A percentile compares a stretch with the other conserved stretches of the same genome.
These are phyloP conservation scores for Euphonia xanthogaster DNA, from an alignment of 2,797 vertebrate genomes.

Conservation along the genomic window DNA sequence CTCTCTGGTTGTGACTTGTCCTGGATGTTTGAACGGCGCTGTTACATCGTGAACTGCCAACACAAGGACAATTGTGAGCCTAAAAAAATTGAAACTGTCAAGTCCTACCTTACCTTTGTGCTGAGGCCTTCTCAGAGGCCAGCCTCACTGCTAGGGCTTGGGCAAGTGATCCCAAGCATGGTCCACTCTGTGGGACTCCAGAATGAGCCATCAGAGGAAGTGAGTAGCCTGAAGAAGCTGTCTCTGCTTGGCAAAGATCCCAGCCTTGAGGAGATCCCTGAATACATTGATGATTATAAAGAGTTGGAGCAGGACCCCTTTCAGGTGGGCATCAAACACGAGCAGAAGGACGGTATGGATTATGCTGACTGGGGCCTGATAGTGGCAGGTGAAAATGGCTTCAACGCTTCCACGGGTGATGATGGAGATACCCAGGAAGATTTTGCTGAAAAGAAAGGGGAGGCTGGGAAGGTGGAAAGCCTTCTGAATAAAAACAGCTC, in stretches of 20 bases:
- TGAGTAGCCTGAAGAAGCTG: conserved; percentile 73
- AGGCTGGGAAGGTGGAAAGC: background rate
- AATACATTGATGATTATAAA: conserved; percentile 78
- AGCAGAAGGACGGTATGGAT: conserved; percentile 51
- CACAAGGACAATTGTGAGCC: conserved; percentile 81
- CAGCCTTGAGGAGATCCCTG: conserved; percentile 68
- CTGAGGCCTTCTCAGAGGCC: conserved; percentile 75
- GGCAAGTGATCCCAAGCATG: conserved; percentile 70
- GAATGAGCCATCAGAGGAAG: conserved; percentile 43
- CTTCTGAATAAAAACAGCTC: conserved; percentile 2
- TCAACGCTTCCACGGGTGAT: conserved; percentile 74
- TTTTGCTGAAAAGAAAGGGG: background rate
- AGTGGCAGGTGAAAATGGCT: conserved; percentile 45
- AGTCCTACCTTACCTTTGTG: conserved; percentile 85
- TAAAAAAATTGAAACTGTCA: conserved; percentile 75
- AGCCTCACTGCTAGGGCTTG: conserved; percentile 73
- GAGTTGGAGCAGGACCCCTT: conserved; percentile 70
- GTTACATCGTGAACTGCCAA: conserved; percentile 88
- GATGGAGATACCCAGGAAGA: conserved; percentile 23
- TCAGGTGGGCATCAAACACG: conserved; percentile 23
- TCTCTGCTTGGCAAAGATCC: conserved; percentile 71
- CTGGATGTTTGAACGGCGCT: conserved; percentile 87
- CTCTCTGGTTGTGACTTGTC: conserved; percentile 84
- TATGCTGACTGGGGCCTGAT: conserved; percentile 69
- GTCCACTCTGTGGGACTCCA: conserved; percentile 54